A percentile compares a stretch with the other conserved stretches of the same genome.
Conservation (phyloP, 92 coral and sea anemone species). For the Umimayanthus kanabou region DNA sequence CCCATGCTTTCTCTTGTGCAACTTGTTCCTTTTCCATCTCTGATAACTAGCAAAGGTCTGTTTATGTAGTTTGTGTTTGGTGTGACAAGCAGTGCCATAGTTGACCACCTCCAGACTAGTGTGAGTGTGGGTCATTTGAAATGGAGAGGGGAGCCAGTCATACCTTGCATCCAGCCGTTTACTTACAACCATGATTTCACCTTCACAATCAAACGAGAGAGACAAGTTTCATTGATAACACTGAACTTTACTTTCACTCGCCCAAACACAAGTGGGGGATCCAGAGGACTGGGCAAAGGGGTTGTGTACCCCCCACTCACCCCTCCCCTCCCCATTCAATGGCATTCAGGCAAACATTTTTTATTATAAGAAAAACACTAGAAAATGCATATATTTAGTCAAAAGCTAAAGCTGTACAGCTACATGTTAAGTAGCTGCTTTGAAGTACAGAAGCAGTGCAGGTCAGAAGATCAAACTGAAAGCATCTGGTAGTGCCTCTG, state of each 20-base stretch:
- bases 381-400: too few species aligned
- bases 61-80: constrained; percentile 11
- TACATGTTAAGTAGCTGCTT: too few species aligned
- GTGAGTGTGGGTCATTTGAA: constrained; percentile 55
- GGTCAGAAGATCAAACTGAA: too few species aligned
- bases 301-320: neutral
- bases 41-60: constrained; percentile 11
- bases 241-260: too few species aligned
- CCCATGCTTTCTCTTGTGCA: constrained; percentile 44
- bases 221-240: too few species aligned
- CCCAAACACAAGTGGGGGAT: too few species aligned
- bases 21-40: constrained; percentile 43
- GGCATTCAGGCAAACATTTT: neutral
- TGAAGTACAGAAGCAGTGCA: too few species aligned
- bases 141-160: constrained; percentile 97
- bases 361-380: too few species aligned
- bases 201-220: constrained; percentile 32
- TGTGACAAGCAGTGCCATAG: constrained; percentile 74
- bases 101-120: constrained; percentile 52
- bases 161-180: constrained; percentile 92
- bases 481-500: too few species aligned
- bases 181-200: constrained; percentile 74
- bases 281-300: too few species aligned
- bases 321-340: neutral
- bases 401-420: too few species aligned